Base-by-base conservation (phyloP, 2,888 invertebrate genomes). In the Hirtodrosophila confusa region DNA sequence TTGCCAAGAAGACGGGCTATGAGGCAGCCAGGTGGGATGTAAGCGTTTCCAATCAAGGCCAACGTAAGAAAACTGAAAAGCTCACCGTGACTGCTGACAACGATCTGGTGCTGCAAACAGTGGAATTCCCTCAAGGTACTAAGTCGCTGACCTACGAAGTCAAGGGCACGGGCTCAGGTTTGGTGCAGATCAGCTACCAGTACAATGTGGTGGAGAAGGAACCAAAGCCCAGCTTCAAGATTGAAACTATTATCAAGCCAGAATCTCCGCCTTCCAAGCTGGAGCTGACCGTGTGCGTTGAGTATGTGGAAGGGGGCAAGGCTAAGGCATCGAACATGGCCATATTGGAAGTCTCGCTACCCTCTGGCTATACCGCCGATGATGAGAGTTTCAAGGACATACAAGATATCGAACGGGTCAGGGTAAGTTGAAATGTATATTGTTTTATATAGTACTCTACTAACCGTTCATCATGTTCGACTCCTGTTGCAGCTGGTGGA, bases 331-430 rank as follows among this genome's bases (percentile, higher is more conserved):
- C 95, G 74, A 98, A 98, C 73, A 95, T 98, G 95, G 96, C 97
- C n/a, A 95, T 98, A 1, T 95, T 98, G 93, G 97, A 97, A 86
- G 95, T 98, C 0, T 95, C 95, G 62, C 93, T 98, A 65, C 97
- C 98, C 0, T 97, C 97, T 0, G 98, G 98, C 23, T 98, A 96
- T 90, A 94, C 96, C 0, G 96, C 96, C 0, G 97, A 97, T 79
- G 93, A 94, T 80, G 95, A 95, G 83, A 95, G 94, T 0, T 92
- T 97, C 43, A 95, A 95, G 2, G 93, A 93, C 69, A 91, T 94
- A n/a, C 73, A 76, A 11, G 62, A 72, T 43, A 92, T 93, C 78
- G 93, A 93, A 72, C 90, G 87, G 29, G 90, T 91, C 8, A 83
- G 90, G 69, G 90, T 90, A 77, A 74, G 83, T 27, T 27, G 0